These are phyloP conservation scores for Ia io DNA, from an alignment of 2,113 vertebrate genomes.

Conservation along the genomic window DNA sequence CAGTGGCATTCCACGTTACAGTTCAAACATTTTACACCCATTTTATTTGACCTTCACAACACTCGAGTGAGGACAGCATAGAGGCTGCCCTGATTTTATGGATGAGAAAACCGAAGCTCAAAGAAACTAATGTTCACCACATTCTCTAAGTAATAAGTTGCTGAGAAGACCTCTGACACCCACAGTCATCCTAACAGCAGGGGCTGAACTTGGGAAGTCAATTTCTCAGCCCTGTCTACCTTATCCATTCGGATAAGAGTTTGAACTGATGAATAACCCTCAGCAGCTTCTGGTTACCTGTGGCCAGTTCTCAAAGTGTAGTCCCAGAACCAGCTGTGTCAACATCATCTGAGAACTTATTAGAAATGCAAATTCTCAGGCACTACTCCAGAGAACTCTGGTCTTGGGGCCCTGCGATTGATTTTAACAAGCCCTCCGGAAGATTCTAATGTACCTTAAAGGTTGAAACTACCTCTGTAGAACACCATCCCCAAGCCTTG, in stretches of 20 bases:
- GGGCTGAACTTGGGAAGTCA: neutral
- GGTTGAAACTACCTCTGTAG: neutral
- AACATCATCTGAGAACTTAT: neutral
- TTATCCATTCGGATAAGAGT: neutral
- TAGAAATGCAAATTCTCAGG: slow-evolving; percentile 29
- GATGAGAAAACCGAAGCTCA: neutral
- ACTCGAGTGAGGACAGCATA: neutral
- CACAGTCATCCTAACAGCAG: neutral
- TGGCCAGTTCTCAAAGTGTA: neutral
- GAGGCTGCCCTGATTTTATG: neutral
- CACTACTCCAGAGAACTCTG: neutral
- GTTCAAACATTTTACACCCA: neutral
- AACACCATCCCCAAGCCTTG: neutral
- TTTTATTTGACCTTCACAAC: neutral
- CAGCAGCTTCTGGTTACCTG: neutral
- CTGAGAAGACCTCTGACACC: neutral
- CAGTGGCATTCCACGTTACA: neutral
- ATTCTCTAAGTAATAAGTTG: neutral
- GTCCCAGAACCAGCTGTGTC: neutral
- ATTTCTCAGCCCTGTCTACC: neutral
- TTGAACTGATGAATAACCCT: neutral
- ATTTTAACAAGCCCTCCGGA: slow-evolving; percentile 25
- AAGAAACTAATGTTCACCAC: neutral
- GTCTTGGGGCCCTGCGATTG: neutral
- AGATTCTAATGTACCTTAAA: neutral